A percentile compares a stretch with the other conserved stretches of the same genome.
phyloP scores from a whole-genome alignment of 2,888 invertebrate genomes.

The Anaspis maculata region DNA sequence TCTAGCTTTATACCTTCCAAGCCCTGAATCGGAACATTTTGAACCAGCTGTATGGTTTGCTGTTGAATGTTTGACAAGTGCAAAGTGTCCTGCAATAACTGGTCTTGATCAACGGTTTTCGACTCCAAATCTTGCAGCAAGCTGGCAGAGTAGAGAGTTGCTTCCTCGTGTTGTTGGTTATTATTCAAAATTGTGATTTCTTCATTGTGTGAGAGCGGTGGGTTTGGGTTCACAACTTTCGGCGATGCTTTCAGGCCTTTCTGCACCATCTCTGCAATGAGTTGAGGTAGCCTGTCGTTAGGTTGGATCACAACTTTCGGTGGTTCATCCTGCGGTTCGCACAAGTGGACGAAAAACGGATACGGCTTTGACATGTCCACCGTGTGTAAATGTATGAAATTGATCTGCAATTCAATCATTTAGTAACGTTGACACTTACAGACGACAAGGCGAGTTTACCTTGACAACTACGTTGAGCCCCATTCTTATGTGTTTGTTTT shows the following conservation, averaged over 20 bases:
- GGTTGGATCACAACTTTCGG: constrained; percentile 28
- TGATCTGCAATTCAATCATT: constrained; percentile 31
- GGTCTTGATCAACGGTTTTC: constrained; percentile 5
- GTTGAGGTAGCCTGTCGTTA: constrained; percentile 32
- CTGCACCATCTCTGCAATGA: constrained; percentile 36
- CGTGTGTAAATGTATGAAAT: constrained; percentile 37
- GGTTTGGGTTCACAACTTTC: constrained; percentile 16
- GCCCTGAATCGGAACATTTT: constrained; percentile 27
- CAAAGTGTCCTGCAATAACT: constrained; percentile 12
- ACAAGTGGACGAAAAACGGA: constrained; percentile 37
- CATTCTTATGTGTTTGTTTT: constrained; percentile 36
- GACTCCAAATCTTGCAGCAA: constrained; percentile 5
- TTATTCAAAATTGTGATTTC: background rate
- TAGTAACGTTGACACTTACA: too few species aligned
- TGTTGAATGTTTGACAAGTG: constrained; percentile 13
- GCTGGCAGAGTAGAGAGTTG: constrained; percentile 5
- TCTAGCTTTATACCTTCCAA: constrained; percentile 30
- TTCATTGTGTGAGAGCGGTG: constrained; percentile 2
- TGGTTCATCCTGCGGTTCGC: constrained; percentile 33
- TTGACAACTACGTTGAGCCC: constrained; percentile 40
- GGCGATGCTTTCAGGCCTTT: constrained; percentile 30
- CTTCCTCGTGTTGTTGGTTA: constrained; percentile 3
- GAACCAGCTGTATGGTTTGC: constrained; percentile 19
- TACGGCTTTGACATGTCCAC: constrained; percentile 29
- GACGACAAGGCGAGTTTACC: constrained; percentile 24